Base-by-base conservation (phyloP, 1,140 invertebrate species). In the Ctenoplectra terminalis region DNA sequence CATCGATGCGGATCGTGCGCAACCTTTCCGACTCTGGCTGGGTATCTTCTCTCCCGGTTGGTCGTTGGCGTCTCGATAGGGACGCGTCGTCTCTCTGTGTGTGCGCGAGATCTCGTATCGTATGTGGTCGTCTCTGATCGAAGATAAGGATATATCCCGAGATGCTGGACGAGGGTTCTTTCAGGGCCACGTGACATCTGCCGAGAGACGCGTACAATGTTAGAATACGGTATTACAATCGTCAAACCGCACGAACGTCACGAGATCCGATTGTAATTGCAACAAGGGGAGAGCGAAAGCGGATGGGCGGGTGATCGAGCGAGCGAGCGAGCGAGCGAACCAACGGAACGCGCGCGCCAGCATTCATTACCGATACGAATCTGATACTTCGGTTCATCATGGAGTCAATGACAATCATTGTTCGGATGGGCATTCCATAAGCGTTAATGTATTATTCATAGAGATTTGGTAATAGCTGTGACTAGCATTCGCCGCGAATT, bases 111-210 rank as follows among this genome's bases (percentile, higher is more conserved):
- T 77, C 74, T 82, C 52, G 64, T 82, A 77, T 76, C 64, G 64
- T 61, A 60, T 54, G 74, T 54, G 74, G 54, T 40, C 66, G 58
- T 56, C 79, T 76, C 70, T 61, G 86, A 87, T 87, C 76, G 61
- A 20, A 86, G 86, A 87, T 87, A 87, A 87, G 81, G 46, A 76
- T 52, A 73, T 73, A 80, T 86, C 80, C 75, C 78, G 5, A 23
- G 84, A 85, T 78, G 75, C 69, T n/a, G 76, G 71, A 72, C 77
- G 81, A 87, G 86, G 84, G 86, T 87, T 73, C 84, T 87, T 87
- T 84, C 74, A 86, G 48, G 66, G 52, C 70, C 85, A 64, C 72
- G 81, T 86, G 84, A 87, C 86, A 87, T 87, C 85, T 81, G 86
- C 71, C 81, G 80, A 83, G 80, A 83, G 74, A 70, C 78, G 81